Percentiles rank a stretch among this genome's conserved stretches.
phyloP scores from a whole-genome alignment of 2,888 invertebrate genomes.

The Erynnis tages region DNA sequence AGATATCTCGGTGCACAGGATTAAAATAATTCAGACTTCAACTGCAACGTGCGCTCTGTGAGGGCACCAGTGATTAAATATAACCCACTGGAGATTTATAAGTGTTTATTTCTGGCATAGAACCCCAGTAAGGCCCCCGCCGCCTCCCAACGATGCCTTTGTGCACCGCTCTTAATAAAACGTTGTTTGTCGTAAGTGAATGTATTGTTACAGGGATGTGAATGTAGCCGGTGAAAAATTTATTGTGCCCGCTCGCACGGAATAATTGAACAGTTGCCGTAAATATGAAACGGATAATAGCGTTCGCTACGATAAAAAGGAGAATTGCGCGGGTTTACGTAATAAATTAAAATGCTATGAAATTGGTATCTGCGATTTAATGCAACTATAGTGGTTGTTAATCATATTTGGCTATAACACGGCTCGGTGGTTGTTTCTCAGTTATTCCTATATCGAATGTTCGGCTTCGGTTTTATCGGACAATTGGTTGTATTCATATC shows the following conservation, averaged over 20 bases:
- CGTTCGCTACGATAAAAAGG: conserved; percentile 13
- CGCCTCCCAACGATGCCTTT: conserved; percentile 49
- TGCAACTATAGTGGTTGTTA: conserved; percentile 24
- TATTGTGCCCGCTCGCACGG: conserved; percentile 40
- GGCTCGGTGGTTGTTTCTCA: conserved; percentile 21
- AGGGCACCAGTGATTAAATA: conserved; percentile 74
- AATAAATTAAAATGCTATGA: conserved; percentile 24
- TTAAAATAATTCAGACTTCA: conserved; percentile 71
- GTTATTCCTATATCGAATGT: conserved; percentile 21
- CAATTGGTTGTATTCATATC: conserved; percentile 26
- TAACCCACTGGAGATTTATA: conserved; percentile 74
- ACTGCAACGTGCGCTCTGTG: conserved; percentile 68
- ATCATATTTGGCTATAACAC: conserved; percentile 27
- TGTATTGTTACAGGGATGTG: conserved; percentile 60
- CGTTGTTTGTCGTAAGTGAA: conserved; percentile 64
- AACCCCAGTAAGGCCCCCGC: conserved; percentile 40
- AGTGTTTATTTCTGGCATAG: conserved; percentile 68
- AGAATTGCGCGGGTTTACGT: conserved; percentile 14
- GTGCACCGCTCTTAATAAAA: conserved; percentile 60
- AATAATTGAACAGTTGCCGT: conserved; percentile 39
- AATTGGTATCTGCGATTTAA: conserved; percentile 25
- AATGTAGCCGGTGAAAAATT: conserved; percentile 54
- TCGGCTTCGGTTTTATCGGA: conserved; percentile 15
- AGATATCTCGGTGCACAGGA: conserved; percentile 59
- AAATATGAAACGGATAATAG: conserved; percentile 34